These are phyloP conservation scores for Peromyscus californicus DNA, from an alignment of 2,113 vertebrate genomes.

Conservation along the genomic window DNA sequence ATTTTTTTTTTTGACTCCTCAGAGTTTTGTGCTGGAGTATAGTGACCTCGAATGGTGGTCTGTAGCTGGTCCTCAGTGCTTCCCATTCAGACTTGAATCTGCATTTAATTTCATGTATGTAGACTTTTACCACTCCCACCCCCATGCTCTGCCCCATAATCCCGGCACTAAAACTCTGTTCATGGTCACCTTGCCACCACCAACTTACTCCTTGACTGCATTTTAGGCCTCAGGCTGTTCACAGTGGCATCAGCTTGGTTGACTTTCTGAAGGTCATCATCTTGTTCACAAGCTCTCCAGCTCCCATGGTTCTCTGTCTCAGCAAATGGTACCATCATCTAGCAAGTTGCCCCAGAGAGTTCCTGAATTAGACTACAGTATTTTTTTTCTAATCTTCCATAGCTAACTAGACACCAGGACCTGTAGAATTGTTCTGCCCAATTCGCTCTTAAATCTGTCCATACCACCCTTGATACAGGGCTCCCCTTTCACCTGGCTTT, in stretches of 20 bases:
- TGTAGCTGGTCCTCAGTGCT: not conserved
- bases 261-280: not conserved
- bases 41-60: not conserved
- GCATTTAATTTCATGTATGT: not conserved
- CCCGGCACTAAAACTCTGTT: slow-evolving; percentile 6
- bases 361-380: not conserved
- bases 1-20: slow-evolving; percentile 30
- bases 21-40: slow-evolving; percentile 23
- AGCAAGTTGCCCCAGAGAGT: not conserved
- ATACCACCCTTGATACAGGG: not conserved
- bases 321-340: not conserved
- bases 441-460: slow-evolving; percentile 43
- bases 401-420: not conserved
- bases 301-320: not conserved
- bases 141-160: not conserved
- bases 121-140: not conserved
- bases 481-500: slow-evolving; percentile 42
- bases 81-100: not conserved
- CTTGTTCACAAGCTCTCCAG: not conserved
- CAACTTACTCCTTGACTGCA: not conserved
- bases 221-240: not conserved
- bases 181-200: not conserved
- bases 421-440: slow-evolving; percentile 58
- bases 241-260: not conserved
- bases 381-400: slow-evolving; percentile 14